These are phyloP conservation scores for Tolmerus cingulatus DNA, from an alignment of 2,888 invertebrate species.

Conservation along the genomic window DNA sequence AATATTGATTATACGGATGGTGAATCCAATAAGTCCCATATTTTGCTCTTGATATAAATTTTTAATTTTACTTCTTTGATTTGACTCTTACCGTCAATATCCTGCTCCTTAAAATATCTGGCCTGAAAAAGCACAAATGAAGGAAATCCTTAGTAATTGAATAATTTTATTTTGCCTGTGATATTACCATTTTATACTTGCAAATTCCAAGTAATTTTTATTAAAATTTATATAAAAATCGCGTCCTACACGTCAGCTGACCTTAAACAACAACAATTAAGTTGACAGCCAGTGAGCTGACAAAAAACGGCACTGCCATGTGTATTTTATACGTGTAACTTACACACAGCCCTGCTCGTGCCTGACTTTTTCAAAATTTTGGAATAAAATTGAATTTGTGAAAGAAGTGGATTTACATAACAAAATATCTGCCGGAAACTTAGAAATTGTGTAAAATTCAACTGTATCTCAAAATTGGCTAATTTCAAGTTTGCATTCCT, in stretches of 20 bases:
- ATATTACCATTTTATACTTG: not conserved
- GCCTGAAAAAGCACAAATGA: slow-evolving; percentile 70
- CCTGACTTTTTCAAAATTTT: not conserved
- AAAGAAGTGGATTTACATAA: too few relatives aligned
- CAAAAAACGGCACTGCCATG: not conserved
- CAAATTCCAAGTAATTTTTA: not conserved
- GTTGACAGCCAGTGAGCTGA: not conserved
- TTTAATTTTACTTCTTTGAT: not conserved
- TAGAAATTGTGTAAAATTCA: too few relatives aligned
- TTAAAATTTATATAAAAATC: not conserved
- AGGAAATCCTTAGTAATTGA: not conserved
- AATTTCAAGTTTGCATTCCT: too few relatives aligned
- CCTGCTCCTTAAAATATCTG: slow-evolving; percentile 91
- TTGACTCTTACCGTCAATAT: slow-evolving; percentile 84
- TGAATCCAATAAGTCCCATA: too few relatives aligned
- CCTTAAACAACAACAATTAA: not conserved
- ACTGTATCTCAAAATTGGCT: too few relatives aligned
- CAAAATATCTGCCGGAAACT: too few relatives aligned
- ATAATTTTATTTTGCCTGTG: not conserved
- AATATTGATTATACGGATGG: too few relatives aligned
- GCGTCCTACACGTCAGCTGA: not conserved
- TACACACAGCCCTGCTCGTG: not conserved
- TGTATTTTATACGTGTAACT: not conserved
- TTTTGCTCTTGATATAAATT: not conserved
- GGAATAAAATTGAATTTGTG: too few relatives aligned